Base-by-base conservation (phyloP, 2,113 vertebrate genomes). In the Oryzias woworae region DNA sequence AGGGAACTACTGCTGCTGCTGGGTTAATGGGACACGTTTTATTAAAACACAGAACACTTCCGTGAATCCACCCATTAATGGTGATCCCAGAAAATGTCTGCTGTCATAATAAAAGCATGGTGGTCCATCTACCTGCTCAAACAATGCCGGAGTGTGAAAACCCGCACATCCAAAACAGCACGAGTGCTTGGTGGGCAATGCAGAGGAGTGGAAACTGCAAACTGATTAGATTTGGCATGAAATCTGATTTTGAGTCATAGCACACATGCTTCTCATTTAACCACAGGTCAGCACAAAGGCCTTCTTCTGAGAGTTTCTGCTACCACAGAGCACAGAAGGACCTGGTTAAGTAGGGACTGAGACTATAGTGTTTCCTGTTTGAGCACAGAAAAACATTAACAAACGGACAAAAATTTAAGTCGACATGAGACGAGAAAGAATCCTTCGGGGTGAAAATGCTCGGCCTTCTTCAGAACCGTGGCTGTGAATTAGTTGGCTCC, bases 201-300 rank as follows among this genome's bases (percentile, higher is more conserved):
- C 36, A 61, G 68, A 65, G 67, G 42, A 62, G 65, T 4, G 46
- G 58, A 43, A 71, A 71, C 58, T 31, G 65, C 62, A 62, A 75
- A 71, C 72, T 80, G 78, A 85, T 87, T 88, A 41, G 76, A 88
- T 87, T 85, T 81, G 28, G 70, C 65, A 56, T 31, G 53, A 85
- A 85, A 85, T 87, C 76, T 66, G 75, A 84, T 85, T 88, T 81
- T 31, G 66, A 82, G 76, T 82, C 83, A 78, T 48, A 28, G 73
- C 59, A 78, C 85, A 86, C 84, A 83, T 83, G 87, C 75, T 86
- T 88, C 76, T 81, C 75, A 86, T 87, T 87, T 80, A 62, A 71
- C 57, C 36, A 20, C 41, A 54, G 66, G 72, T 79, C 68, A 78
- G 48, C 41, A 60, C 68, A 70, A 69, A 62, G 56, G 43, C 57